These are phyloP conservation scores for Lemur catta DNA, from an alignment of 2,797 vertebrate species.

Conservation along the genomic window DNA sequence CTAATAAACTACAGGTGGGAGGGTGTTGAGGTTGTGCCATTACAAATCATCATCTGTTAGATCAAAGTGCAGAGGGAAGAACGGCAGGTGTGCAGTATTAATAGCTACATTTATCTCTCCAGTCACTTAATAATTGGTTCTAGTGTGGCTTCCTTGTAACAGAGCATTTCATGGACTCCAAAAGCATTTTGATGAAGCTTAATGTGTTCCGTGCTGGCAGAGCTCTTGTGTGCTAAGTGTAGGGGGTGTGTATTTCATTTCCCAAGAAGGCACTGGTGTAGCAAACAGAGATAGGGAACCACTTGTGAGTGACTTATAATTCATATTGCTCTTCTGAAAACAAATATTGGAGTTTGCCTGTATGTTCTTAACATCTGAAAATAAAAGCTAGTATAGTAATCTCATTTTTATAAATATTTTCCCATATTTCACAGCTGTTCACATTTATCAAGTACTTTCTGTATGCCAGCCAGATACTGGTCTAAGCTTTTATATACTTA, in stretches of 20 bases:
- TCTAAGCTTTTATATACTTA: neutral
- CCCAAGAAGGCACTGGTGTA: slow-evolving; percentile 43
- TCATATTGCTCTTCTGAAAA: neutral
- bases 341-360: neutral
- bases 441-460: neutral
- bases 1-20: slow-evolving; percentile 80
- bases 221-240: slow-evolving; percentile 49
- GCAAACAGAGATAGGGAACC: neutral
- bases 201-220: slow-evolving; percentile 62
- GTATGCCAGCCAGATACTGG: neutral
- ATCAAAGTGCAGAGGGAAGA: slow-evolving; percentile 79
- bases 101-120: slow-evolving; percentile 83
- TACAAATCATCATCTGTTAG: slow-evolving; percentile 79
- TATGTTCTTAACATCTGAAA: slow-evolving; percentile 4
- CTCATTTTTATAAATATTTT: neutral
- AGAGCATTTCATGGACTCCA: slow-evolving; percentile 57
- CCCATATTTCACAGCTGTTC: neutral
- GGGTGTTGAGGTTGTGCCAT: slow-evolving; percentile 71
- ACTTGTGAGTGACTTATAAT: neutral
- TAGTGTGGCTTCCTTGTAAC: slow-evolving; percentile 70
- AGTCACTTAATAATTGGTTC: slow-evolving; percentile 79
- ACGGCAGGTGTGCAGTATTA: slow-evolving; percentile 79
- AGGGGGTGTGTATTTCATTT: slow-evolving; percentile 58
- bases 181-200: slow-evolving; percentile 72
- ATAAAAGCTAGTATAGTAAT: neutral